Percentiles rank a stretch among this genome's conserved stretches.
These are phyloP conservation scores for Anadara kagoshimensis DNA, from an alignment of 1,140 invertebrate species.

Conservation along the genomic window DNA sequence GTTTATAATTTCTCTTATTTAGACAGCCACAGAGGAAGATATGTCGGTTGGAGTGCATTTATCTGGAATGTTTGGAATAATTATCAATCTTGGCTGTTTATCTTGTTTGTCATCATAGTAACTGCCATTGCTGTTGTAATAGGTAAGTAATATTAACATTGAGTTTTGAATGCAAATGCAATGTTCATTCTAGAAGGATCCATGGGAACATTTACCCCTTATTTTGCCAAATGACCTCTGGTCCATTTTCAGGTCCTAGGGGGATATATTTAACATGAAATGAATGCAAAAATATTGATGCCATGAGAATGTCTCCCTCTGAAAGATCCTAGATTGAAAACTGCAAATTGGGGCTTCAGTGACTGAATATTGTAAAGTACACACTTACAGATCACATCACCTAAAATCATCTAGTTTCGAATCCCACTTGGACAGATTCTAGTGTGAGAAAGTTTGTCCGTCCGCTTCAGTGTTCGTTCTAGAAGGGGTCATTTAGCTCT, in stretches of 20 bases:
- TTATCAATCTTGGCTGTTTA: conserved; percentile 63
- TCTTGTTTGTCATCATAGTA: conserved; percentile 58
- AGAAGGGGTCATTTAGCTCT: too few relatives aligned
- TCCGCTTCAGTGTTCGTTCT: too few relatives aligned
- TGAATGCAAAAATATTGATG: neutral
- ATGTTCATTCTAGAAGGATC: neutral
- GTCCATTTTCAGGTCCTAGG: neutral
- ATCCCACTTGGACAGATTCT: too few relatives aligned
- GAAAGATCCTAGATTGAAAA: neutral
- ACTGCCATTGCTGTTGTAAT: conserved; percentile 59
- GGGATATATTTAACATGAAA: neutral
- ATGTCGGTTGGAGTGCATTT: conserved; percentile 58
- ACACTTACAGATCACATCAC: too few relatives aligned
- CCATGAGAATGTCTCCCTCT: neutral
- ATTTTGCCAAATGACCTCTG: neutral
- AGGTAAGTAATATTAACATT: conserved; percentile 49
- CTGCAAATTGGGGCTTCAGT: too few relatives aligned
- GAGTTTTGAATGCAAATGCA: neutral
- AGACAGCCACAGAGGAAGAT: conserved; percentile 30
- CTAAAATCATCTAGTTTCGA: too few relatives aligned
- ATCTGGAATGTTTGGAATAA: conserved; percentile 51
- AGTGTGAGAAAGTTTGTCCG: too few relatives aligned
- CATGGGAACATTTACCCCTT: neutral
- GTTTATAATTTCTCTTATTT: conserved; percentile 1
- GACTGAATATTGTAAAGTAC: too few relatives aligned